Base-by-base conservation (phyloP, 2,888 invertebrate species). In the Polydrusus tereticollis region DNA sequence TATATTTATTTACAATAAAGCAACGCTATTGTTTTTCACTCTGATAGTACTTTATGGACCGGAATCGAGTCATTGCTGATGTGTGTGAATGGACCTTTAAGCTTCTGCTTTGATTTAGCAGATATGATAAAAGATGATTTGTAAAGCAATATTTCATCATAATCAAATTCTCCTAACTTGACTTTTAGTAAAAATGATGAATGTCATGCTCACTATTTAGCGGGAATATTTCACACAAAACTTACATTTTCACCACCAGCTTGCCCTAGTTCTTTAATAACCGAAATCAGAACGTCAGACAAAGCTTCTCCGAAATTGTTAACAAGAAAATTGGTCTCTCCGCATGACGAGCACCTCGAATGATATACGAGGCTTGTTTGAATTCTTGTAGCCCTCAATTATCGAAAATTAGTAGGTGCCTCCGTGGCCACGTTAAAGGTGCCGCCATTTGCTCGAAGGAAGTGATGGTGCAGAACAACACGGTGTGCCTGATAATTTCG, bases 311-410 rank as follows among this genome's bases (percentile, higher is more conserved):
- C 72, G 68, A 77, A 78, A 80, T 78, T 76, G 77, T 78, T 79
- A 80, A 80, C 79, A 75, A 80, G 79, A 78, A 78, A 79, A 80
- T 80, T 80, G 78, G 78, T 69, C 73, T 77, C 60, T 76, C 71
- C 64, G 75, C 74, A 77, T 75, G 76, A 72, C 75, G 77, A 75
- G 63, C 70, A 70, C 74, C 58, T 55, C 38, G 59, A 67, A 72
- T 72, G 74, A 74, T 77, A 77, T 72, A 78, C 77, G 76, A 70
- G 76, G 70, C 72, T 65, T 72, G 76, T 75, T 74, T 78, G 70
- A 68, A 60, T 77, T 76, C 69, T 68, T 72, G 75, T 72, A 72
- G 71, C 72, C 64, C 75, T 65, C 77, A 77, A 78, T 77, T 77
- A 78, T 77, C 77, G 76, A 75, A 77, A 78, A 78, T 78, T 78